phyloP scores from a whole-genome alignment of 2,113 vertebrate genomes.

The Macrotis lagotis region DNA sequence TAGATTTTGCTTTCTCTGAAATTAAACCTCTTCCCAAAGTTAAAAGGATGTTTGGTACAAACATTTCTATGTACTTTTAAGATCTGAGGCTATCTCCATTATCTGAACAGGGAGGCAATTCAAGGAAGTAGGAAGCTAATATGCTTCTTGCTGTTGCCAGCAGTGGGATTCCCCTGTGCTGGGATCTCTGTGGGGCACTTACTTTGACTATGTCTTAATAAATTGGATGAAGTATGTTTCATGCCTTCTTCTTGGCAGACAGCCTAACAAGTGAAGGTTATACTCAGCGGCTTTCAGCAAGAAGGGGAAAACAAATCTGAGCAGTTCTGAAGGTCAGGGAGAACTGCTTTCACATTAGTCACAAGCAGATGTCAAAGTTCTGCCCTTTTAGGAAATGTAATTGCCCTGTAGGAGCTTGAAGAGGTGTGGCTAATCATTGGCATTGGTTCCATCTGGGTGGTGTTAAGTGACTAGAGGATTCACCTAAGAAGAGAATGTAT shows the following conservation, averaged over 20 bases:
- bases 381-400: constrained; percentile 31
- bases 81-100: not conserved
- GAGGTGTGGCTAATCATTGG: not conserved
- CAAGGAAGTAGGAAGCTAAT: not conserved
- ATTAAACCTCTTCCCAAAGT: not conserved
- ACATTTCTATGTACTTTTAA: not conserved
- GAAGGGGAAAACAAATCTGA: constrained; percentile 60
- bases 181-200: constrained; percentile 3
- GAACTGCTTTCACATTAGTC: constrained; percentile 52
- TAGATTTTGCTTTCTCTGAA: constrained; percentile 1
- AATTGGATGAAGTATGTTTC: constrained; percentile 42
- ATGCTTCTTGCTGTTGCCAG: accelerated
- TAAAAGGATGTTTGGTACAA: not conserved
- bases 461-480: not conserved
- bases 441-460: constrained; percentile 12
- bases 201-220: constrained; percentile 45
- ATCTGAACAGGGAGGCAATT: not conserved
- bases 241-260: constrained; percentile 54
- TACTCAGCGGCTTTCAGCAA: constrained; percentile 46
- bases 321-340: constrained; percentile 56
- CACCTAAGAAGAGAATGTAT: not conserved
- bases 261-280: constrained; percentile 63
- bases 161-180: accelerated
- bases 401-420: constrained; percentile 39
- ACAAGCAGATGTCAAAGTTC: constrained; percentile 41